Conservation (phyloP, 2,888 invertebrate species). For the Ophioninae sp. region DNA sequence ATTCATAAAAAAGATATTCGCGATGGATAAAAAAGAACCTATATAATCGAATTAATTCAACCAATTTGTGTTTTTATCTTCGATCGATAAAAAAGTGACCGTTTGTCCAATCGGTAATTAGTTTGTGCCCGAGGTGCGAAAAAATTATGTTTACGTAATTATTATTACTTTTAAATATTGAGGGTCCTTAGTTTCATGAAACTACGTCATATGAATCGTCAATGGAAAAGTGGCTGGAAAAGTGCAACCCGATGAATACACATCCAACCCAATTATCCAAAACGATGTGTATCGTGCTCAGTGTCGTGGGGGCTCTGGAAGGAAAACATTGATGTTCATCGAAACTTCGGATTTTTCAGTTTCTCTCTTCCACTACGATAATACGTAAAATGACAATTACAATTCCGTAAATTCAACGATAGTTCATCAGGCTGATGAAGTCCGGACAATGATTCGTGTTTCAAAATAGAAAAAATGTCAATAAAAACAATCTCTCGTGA, state of each 20-base stretch:
- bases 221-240: background rate
- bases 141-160: background rate
- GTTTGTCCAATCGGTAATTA: too few relatives aligned
- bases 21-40: too few relatives aligned
- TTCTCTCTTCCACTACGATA: background rate
- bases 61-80: too few relatives aligned
- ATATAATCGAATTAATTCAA: too few relatives aligned
- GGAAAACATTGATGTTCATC: conserved; percentile 3
- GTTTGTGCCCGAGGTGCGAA: too few relatives aligned
- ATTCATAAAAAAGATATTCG: too few relatives aligned
- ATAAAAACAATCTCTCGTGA: conserved; percentile 9
- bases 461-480: conserved; percentile 28
- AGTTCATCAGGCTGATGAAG: background rate
- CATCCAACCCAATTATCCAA: conserved; percentile 12
- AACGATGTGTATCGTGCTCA: conserved; percentile 32
- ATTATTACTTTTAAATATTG: background rate
- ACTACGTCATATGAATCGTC: background rate
- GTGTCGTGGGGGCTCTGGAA: conserved; percentile 15
- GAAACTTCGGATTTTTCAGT: background rate
- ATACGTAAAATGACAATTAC: conserved; percentile 4
- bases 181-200: background rate
- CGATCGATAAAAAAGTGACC: too few relatives aligned
- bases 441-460: background rate
- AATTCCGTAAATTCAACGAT: background rate
- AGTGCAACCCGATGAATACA: background rate